Evolutionary conservation across 2,888 invertebrate species (phyloP).

Genomic region (Meiosimyza decipiens): DNA sequence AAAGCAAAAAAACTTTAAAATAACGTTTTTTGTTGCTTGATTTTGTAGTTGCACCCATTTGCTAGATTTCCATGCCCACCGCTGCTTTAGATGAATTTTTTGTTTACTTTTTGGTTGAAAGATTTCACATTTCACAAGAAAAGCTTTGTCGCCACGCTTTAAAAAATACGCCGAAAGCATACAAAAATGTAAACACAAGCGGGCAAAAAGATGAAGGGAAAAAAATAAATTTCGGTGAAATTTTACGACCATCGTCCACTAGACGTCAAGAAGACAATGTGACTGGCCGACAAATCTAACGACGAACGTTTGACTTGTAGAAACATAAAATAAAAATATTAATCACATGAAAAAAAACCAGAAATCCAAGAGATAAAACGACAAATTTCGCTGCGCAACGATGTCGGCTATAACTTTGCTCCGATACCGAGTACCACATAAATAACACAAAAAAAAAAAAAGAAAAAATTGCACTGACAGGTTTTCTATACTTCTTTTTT

Average conservation of each 20-base stretch:
- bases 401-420: background rate
- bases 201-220: background rate
- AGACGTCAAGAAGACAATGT: no score
- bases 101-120: background rate
- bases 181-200: conserved; percentile 32
- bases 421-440: background rate
- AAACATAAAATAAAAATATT: no score
- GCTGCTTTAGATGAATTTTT: background rate
- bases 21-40: no score
- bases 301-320: background rate
- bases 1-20: no score
- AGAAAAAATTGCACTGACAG: no score
- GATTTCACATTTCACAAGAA: conserved; percentile 1
- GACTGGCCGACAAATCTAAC: background rate
- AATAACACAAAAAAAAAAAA: no score
- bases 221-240: conserved; percentile 22
- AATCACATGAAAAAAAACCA: no score
- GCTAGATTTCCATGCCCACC: no score
- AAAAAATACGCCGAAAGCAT: conserved; percentile 28
- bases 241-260: conserved; percentile 18
- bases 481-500: conserved; percentile 28
- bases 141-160: background rate
- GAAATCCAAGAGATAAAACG: background rate
- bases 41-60: no score
- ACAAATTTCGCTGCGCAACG: background rate